These are phyloP conservation scores for Eristalis tenax DNA, from an alignment of 2,888 invertebrate species.

Conservation along the genomic window DNA sequence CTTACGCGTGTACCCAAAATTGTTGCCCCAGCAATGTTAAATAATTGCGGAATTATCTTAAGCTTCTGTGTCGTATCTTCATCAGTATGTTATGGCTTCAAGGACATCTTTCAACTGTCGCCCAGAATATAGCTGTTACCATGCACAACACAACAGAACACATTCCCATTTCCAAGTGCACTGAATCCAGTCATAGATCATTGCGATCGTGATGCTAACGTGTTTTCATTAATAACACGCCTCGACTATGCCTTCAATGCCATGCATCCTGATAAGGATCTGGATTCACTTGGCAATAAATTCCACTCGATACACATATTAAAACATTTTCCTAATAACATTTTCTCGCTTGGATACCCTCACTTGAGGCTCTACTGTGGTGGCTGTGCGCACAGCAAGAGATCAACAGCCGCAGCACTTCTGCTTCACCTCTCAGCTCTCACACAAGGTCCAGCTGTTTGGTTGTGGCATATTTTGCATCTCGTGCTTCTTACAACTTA, in stretches of 20 bases:
- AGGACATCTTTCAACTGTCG: neutral
- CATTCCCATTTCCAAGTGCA: neutral
- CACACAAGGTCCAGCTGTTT: conserved; percentile 10
- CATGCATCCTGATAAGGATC: conserved; percentile 58
- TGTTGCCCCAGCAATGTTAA: no score
- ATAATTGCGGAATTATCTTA: no score
- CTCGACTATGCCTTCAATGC: conserved; percentile 21
- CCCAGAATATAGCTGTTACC: neutral
- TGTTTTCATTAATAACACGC: conserved; percentile 60
- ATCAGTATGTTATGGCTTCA: neutral
- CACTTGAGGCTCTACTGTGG: conserved; percentile 21
- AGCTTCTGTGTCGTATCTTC: neutral
- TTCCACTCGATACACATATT: conserved; percentile 61
- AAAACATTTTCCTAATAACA: conserved; percentile 64
- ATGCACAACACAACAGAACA: neutral
- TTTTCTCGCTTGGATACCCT: conserved; percentile 34
- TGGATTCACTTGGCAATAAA: conserved; percentile 58
- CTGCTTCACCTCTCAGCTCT: conserved; percentile 32
- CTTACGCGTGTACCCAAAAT: no score
- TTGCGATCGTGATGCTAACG: conserved; percentile 36
- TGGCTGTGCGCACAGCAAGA: conserved; percentile 55
- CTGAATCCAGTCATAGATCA: conserved; percentile 44
- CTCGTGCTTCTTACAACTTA: conserved; percentile 72
- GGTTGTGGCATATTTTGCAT: conserved; percentile 65
- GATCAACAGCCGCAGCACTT: conserved; percentile 36